These are phyloP conservation scores for Euschistus heros DNA, from an alignment of 1,140 invertebrate genomes.

Conservation along the genomic window DNA sequence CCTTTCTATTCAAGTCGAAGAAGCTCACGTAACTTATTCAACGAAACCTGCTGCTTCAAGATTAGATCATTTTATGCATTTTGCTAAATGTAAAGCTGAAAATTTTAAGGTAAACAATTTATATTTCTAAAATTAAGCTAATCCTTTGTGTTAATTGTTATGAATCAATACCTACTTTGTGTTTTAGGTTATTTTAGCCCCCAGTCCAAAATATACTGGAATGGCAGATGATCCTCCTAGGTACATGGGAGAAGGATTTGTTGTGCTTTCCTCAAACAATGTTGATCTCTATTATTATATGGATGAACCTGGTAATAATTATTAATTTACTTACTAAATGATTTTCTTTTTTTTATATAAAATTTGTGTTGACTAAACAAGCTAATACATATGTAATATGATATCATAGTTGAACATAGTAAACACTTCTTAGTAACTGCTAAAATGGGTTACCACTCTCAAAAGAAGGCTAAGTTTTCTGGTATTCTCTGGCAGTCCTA, in stretches of 20 bases:
- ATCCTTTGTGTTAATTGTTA: not conserved
- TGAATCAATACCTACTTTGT: slow-evolving; percentile 9
- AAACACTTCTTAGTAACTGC: too few relatives aligned
- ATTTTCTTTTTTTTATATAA: too few relatives aligned
- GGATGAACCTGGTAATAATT: slow-evolving; percentile 68
- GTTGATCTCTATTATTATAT: slow-evolving; percentile 93
- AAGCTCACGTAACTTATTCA: slow-evolving; percentile 88
- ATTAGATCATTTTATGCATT: slow-evolving; percentile 93
- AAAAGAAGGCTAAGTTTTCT: too few relatives aligned
- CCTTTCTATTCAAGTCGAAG: slow-evolving; percentile 84
- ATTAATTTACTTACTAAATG: not conserved
- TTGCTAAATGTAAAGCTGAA: slow-evolving; percentile 87
- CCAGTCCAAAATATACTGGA: slow-evolving; percentile 86
- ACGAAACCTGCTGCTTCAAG: slow-evolving; percentile 88
- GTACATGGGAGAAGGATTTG: slow-evolving; percentile 97
- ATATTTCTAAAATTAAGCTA: not conserved
- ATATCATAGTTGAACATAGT: too few relatives aligned
- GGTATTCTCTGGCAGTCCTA: too few relatives aligned
- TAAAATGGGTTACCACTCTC: too few relatives aligned
- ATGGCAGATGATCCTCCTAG: slow-evolving; percentile 89
- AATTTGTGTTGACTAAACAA: too few relatives aligned
- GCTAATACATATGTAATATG: too few relatives aligned
- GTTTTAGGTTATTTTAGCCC: slow-evolving; percentile 69
- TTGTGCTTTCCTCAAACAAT: slow-evolving; percentile 88
- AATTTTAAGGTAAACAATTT: slow-evolving; percentile 61